Percentiles rank a stretch among this genome's conserved stretches.
Conservation (phyloP, 2,888 invertebrate genomes). For the Acanthosoma haemorrhoidale region DNA sequence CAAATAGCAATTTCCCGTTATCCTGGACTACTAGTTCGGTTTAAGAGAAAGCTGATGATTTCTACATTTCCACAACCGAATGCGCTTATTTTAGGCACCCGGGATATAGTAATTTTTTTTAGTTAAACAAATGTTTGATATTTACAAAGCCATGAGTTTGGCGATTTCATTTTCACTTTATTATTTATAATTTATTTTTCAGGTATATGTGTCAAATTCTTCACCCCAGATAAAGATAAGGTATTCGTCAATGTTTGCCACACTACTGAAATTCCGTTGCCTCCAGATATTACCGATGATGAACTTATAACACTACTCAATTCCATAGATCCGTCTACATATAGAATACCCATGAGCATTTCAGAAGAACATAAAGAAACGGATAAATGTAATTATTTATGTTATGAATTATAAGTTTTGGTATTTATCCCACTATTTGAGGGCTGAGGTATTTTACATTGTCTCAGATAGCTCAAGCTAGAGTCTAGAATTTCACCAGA, state of each 20-base stretch:
- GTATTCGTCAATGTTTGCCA: constrained; percentile 82
- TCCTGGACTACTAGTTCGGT: too few relatives aligned
- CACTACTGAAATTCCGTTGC: constrained; percentile 68
- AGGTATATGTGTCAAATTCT: constrained; percentile 78
- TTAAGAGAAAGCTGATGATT: too few relatives aligned
- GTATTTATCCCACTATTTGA: neutral
- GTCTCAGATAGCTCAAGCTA: too few relatives aligned
- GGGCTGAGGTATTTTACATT: neutral
- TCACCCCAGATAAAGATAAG: constrained; percentile 61
- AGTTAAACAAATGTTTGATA: too few relatives aligned
- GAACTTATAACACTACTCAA: constrained; percentile 64
- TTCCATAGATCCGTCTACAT: constrained; percentile 63
- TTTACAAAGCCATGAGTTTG: too few relatives aligned
- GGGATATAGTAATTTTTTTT: too few relatives aligned
- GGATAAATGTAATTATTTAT: constrained; percentile 58
- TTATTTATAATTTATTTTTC: constrained; percentile 40
- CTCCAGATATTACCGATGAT: constrained; percentile 61
- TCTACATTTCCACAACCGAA: too few relatives aligned
- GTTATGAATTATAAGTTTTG: neutral
- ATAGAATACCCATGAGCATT: constrained; percentile 84
- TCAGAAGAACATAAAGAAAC: constrained; percentile 71
- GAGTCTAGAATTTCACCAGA: too few relatives aligned
- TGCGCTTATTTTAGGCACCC: too few relatives aligned
- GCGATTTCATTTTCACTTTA: too few relatives aligned
- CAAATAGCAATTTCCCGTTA: too few relatives aligned